A percentile compares a stretch with the other conserved stretches of the same genome.
Conservation (phyloP, 2,888 invertebrate genomes). For the Saturnia pavonia region DNA sequence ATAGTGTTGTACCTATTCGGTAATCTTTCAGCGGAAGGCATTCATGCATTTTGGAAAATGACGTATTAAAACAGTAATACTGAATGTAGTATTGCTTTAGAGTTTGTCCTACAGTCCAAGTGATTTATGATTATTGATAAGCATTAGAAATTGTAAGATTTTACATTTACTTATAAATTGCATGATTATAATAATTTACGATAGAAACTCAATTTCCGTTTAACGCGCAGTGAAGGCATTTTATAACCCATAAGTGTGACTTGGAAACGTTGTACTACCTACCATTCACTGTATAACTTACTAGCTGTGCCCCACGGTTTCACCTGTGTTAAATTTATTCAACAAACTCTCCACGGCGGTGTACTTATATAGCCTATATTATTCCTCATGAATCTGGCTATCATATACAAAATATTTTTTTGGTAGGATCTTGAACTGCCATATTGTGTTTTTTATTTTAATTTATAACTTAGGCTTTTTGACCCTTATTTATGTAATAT, state of each 20-base stretch:
- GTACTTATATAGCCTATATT: too few relatives aligned
- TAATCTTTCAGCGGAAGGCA: too few relatives aligned
- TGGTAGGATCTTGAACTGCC: too few relatives aligned
- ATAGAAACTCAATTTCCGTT: slow-evolving; percentile 57
- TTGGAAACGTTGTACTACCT: slow-evolving; percentile 20
- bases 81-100: background rate
- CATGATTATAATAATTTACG: slow-evolving; percentile 54
- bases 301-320: too few relatives aligned
- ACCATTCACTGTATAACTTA: background rate
- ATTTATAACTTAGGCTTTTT: too few relatives aligned
- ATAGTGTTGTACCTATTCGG: too few relatives aligned
- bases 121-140: background rate
- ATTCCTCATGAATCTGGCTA: too few relatives aligned
- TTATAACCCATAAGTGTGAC: slow-evolving; percentile 26
- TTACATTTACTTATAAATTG: slow-evolving; percentile 41
- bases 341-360: too few relatives aligned
- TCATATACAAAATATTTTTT: too few relatives aligned
- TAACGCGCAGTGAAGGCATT: slow-evolving; percentile 37
- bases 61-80: background rate
- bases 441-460: too few relatives aligned
- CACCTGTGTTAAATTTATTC: too few relatives aligned
- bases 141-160: slow-evolving; percentile 30
- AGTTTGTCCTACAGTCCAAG: background rate
- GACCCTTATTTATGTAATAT: too few relatives aligned
- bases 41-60: background rate